A percentile compares a stretch with the other conserved stretches of the same genome.
Conservation (phyloP, 2,113 vertebrate genomes). For the Notarius quadriscutis region DNA sequence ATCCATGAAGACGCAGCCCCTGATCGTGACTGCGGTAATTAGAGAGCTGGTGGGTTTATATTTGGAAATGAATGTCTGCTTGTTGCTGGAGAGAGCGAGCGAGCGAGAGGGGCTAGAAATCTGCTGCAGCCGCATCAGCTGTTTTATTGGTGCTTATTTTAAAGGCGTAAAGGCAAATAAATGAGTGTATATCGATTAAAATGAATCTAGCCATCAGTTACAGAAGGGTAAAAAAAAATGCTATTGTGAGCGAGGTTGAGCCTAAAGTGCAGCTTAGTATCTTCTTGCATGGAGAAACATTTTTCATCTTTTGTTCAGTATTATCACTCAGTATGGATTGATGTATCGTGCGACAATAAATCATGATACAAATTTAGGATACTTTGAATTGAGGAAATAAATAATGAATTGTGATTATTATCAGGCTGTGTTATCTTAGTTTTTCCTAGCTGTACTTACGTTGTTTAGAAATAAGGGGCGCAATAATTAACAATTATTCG, state of each 20-base stretch:
- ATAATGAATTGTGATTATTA: too few species aligned
- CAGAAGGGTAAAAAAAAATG: not conserved
- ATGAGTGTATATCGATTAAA: not conserved
- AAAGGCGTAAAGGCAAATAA: constrained; percentile 17
- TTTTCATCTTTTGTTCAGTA: not conserved
- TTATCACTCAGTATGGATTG: not conserved
- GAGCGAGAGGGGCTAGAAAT: not conserved
- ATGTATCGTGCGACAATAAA: too few species aligned
- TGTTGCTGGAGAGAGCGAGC: constrained; percentile 35
- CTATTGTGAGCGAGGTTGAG: not conserved
- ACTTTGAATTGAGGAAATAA: too few species aligned
- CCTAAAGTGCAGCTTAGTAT: not conserved
- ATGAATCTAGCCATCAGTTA: not conserved
- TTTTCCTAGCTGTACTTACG: too few species aligned
- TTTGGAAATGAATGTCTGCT: constrained; percentile 45
- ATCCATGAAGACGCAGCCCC: constrained; percentile 31
- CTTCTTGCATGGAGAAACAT: not conserved
- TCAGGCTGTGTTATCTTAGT: too few species aligned
- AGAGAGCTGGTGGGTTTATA: constrained; percentile 49
- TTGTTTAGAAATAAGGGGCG: too few species aligned
- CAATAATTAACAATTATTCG: too few species aligned
- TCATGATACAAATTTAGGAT: too few species aligned
- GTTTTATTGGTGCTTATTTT: constrained; percentile 30
- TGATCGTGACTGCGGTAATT: constrained; percentile 53
- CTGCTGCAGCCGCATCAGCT: constrained; percentile 17